Base-by-base conservation (phyloP, 2,113 vertebrate species). In the Lepidothrix coronata region DNA sequence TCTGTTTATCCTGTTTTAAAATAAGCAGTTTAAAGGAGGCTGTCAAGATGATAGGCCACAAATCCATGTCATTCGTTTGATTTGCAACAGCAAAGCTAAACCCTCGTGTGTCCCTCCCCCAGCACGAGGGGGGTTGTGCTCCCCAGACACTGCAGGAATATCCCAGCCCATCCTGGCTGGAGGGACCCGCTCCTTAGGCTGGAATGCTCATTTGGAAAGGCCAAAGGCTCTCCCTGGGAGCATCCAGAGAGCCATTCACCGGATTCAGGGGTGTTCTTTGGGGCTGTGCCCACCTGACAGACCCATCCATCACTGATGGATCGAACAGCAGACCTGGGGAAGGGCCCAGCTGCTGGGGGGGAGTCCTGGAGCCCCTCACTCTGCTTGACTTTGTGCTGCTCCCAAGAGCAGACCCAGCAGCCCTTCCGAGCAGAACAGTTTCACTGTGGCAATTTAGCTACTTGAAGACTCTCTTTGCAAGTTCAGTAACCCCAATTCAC, bases 1-100 rank as follows among this genome's bases (percentile, higher is more conserved):
- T 61, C 88, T 87, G 70, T 68, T 97, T 91, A 96, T 97, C 94
- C 96, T 97, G 95, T 97, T 97, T 96, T 91, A 92, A 91, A 94
- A 94, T 95, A 95, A 97, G 93, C 96, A 96, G 96, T 96, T 95
- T 95, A 96, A 94, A 91, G 81, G 62, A 88, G 93, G 93, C 84
- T 92, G 91, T 59, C 95, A 93, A 96, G 96, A 91, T 89, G 96
- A 97, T 94, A 95, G 92, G 93, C 49, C 66, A 91, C 91, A 96
- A 97, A 97, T 94, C 92, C 93, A 51, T 93, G 96, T 93, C 95
- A 81, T 58, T 85, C 91, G 49, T 81, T 58, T 93, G 93, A 93
- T 92, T 91, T 96, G 93, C 80, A 94, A 6, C 88, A 92, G 91
- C 80, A 89, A 41, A 93, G 65, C 83, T 92, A 68, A 96, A 89